A percentile compares a stretch with the other conserved stretches of the same genome.
phyloP scores from a whole-genome alignment of 1,140 invertebrate species.

The Atopsyche davidsoni region DNA sequence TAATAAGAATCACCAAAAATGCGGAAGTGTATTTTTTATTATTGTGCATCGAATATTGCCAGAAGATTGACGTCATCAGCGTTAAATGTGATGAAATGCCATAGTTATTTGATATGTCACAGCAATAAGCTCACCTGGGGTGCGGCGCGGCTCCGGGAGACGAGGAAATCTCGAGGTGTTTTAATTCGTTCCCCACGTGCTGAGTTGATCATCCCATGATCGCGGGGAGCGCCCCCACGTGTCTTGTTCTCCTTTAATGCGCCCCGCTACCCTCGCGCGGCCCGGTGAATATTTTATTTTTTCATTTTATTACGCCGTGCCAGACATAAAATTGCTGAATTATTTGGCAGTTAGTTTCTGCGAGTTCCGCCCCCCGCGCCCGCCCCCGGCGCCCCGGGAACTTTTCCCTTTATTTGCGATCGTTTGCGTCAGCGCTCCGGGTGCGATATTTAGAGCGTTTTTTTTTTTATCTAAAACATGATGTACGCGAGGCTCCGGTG shows the following conservation, averaged over 20 bases:
- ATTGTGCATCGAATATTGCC: too few species aligned
- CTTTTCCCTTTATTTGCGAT: too few species aligned
- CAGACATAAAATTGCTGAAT: conserved; percentile 31
- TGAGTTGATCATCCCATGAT: too few species aligned
- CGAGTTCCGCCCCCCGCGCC: conserved; percentile 16
- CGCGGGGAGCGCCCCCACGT: conserved; percentile 5
- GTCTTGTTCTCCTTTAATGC: not conserved
- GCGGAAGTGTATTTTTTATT: too few species aligned
- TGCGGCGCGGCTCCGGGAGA: not conserved
- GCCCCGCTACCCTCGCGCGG: conserved; percentile 7
- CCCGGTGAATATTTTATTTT: conserved; percentile 31
- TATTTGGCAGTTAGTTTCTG: conserved; percentile 30
- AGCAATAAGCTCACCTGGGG: not conserved
- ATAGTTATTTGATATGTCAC: conserved; percentile 1
- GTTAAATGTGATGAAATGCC: too few species aligned
- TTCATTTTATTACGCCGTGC: conserved; percentile 30
- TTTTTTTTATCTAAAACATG: too few species aligned
- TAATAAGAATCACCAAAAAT: too few species aligned
- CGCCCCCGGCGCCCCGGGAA: not conserved
- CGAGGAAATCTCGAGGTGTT: not conserved
- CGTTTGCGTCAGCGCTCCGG: too few species aligned
- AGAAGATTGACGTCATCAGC: too few species aligned
- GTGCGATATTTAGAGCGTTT: too few species aligned
- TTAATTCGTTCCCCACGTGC: not conserved
- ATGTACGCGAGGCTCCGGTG: too few species aligned